Conservation (phyloP, 2,113 vertebrate genomes). For the Laticauda colubrina region DNA sequence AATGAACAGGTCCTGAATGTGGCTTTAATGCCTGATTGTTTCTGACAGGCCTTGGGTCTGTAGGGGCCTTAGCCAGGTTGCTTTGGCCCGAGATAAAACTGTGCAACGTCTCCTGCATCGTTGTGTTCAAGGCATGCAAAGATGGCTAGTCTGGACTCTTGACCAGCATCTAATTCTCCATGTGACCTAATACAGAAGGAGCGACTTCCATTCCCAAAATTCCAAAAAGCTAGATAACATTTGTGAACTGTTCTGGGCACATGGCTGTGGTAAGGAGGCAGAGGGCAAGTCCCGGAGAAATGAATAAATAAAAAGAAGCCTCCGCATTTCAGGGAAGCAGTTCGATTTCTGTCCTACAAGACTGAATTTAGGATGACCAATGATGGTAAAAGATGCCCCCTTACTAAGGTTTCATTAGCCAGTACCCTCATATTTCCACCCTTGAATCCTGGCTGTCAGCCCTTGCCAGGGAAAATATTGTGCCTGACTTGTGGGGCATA, state of each 20-base stretch:
- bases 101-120: neutral
- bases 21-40: conserved; percentile 16
- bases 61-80: neutral
- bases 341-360: too few species aligned
- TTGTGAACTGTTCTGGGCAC: too few species aligned
- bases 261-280: too few species aligned
- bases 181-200: neutral
- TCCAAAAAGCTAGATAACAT: neutral
- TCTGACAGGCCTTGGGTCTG: conserved; percentile 35
- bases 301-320: neutral
- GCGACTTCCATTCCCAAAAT: neutral
- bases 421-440: neutral
- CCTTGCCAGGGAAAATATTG: neutral
- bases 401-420: neutral
- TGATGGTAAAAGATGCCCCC: too few species aligned
- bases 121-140: neutral
- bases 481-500: neutral
- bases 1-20: conserved; percentile 8
- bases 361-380: neutral
- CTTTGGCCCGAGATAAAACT: conserved; percentile 21
- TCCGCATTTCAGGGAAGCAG: too few species aligned
- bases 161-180: neutral
- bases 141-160: neutral
- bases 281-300: neutral
- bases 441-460: neutral